A percentile compares a stretch with the other conserved stretches of the same genome.
Evolutionary conservation across 2,113 vertebrate species (phyloP).

Genomic region (Bettongia penicillata): DNA sequence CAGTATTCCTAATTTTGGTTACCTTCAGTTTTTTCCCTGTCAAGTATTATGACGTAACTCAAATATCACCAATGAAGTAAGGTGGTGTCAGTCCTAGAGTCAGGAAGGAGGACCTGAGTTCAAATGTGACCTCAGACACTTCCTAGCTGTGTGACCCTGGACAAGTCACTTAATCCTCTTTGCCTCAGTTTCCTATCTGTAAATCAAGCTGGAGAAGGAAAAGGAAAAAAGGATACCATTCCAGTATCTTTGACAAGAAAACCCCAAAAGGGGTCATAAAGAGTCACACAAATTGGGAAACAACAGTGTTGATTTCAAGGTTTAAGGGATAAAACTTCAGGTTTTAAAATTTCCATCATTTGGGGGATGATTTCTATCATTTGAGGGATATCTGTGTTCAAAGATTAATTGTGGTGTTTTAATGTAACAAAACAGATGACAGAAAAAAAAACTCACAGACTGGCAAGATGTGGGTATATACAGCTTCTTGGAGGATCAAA

Average conservation of each 20-base stretch:
- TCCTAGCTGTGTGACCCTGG: no score
- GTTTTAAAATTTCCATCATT: conserved; percentile 74
- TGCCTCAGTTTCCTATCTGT: no score
- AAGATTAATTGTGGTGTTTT: conserved; percentile 78
- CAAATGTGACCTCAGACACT: no score
- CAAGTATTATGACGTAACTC: conserved; percentile 75
- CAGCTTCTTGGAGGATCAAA: conserved; percentile 88
- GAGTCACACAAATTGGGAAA: no score
- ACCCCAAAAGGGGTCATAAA: no score
- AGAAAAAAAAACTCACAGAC: conserved; percentile 75
- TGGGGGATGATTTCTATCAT: conserved; percentile 79
- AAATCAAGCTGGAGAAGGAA: no score
- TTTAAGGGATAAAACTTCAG: conserved; percentile 75
- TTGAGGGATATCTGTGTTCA: conserved; percentile 80
- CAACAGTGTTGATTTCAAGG: not conserved
- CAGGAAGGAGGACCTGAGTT: no score
- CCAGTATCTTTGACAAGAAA: no score
- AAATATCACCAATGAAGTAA: conserved; percentile 49
- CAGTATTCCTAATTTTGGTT: conserved; percentile 64
- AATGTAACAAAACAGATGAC: conserved; percentile 78
- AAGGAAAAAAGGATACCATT: no score
- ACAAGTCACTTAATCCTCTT: no score
- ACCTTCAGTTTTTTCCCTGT: conserved; percentile 71
- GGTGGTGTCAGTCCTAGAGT: no score
- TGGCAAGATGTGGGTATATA: conserved; percentile 79